Evolutionary conservation across 1,140 invertebrate genomes (phyloP).

Genomic region (Drosophila ambigua): DNA sequence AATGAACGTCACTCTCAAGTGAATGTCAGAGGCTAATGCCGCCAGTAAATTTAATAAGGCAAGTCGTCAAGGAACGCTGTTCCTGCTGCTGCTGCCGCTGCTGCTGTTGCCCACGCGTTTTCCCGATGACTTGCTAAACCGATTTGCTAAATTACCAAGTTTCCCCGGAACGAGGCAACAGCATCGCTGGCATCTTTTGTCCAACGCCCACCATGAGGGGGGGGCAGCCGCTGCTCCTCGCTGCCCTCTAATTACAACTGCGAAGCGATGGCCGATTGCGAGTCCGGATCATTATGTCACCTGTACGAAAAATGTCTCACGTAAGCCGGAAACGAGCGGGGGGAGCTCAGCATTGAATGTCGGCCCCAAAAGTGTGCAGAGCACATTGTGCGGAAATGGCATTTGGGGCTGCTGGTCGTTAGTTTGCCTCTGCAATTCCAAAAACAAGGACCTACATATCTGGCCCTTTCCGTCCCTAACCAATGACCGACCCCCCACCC

Average conservation of each 20-base stretch:
- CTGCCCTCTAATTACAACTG: slow-evolving; percentile 62
- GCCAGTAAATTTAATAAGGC: slow-evolving; percentile 67
- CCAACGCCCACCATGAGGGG: slow-evolving; percentile 14
- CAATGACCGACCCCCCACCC: slow-evolving; percentile 48
- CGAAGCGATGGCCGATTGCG: slow-evolving; percentile 37
- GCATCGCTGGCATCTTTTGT: slow-evolving; percentile 36
- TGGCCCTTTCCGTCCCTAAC: slow-evolving; percentile 41
- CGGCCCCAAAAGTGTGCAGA: slow-evolving; percentile 25
- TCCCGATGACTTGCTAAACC: slow-evolving; percentile 61
- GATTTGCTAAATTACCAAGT: slow-evolving; percentile 74
- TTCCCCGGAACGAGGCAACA: slow-evolving; percentile 17
- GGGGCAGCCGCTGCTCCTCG: neutral
- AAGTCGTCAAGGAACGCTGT: neutral
- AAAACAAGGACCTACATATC: no score
- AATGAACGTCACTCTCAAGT: slow-evolving; percentile 25
- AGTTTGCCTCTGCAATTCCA: no score
- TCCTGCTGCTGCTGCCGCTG: no score
- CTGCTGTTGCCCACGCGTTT: slow-evolving; percentile 15
- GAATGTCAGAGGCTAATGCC: slow-evolving; percentile 43
- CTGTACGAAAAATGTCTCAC: slow-evolving; percentile 74
- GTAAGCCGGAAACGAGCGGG: slow-evolving; percentile 68
- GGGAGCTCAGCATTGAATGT: slow-evolving; percentile 2
- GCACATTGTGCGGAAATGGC: slow-evolving; percentile 75
- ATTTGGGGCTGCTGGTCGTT: slow-evolving; percentile 58
- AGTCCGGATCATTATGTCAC: slow-evolving; percentile 73